Conservation (phyloP, 1,140 invertebrate genomes). For the Tetragonula clypearis region DNA sequence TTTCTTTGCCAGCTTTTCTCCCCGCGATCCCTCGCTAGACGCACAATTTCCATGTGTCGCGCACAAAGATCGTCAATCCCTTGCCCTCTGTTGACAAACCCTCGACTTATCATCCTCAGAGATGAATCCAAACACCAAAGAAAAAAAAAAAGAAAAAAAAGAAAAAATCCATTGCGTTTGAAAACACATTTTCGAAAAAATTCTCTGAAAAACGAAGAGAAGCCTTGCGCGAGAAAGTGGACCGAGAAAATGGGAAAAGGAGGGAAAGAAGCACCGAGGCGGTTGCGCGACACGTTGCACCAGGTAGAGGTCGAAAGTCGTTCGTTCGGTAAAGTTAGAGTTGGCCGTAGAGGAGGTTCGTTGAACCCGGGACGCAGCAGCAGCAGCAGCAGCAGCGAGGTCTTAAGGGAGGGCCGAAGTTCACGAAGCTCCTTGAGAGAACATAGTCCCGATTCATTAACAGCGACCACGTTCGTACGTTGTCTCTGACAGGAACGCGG, state of each 20-base stretch:
- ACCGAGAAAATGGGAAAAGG: background rate
- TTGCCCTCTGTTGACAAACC: background rate
- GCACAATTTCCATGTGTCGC: background rate
- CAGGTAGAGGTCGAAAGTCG: background rate
- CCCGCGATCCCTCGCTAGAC: background rate
- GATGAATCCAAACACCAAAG: no score
- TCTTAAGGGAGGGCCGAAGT: slow-evolving; percentile 47
- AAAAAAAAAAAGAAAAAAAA: no score
- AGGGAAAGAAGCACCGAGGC: background rate
- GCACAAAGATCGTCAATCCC: background rate
- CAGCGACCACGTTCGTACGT: slow-evolving; percentile 37
- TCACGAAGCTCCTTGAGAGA: slow-evolving; percentile 40
- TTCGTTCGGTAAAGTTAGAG: background rate
- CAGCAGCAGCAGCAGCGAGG: background rate
- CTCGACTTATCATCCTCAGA: background rate
- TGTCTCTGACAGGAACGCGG: background rate
- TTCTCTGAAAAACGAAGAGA: background rate
- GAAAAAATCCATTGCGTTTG: no score
- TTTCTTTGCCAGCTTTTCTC: background rate
- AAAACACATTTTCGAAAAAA: no score
- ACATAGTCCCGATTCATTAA: slow-evolving; percentile 49
- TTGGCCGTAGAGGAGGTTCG: slow-evolving; percentile 11
- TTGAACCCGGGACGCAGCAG: slow-evolving; percentile 1
- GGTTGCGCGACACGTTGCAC: slow-evolving; percentile 12
- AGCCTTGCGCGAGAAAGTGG: background rate